These are phyloP conservation scores for Megalonaias nervosa DNA, from an alignment of 1,140 invertebrate species.

Conservation along the genomic window DNA sequence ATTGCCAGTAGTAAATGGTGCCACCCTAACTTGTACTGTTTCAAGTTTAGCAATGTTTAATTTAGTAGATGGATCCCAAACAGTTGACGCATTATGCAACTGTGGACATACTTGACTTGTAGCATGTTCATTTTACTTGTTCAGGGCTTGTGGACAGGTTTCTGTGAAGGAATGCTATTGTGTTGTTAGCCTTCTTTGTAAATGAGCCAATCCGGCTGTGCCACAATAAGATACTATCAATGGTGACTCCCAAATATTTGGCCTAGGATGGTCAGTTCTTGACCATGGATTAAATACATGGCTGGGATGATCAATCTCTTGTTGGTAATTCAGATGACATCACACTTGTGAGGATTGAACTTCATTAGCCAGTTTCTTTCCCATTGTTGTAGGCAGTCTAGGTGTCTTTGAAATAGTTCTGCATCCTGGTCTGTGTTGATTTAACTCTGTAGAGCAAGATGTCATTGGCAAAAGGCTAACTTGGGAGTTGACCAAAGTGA, in stretches of 20 bases:
- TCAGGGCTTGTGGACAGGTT: not conserved
- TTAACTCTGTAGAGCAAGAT: too few relatives aligned
- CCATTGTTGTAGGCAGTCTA: conserved; percentile 29
- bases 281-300: conserved; percentile 6
- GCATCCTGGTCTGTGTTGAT: too few relatives aligned
- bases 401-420: conserved; percentile 11
- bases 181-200: conserved; percentile 17
- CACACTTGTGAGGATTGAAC: conserved; percentile 31
- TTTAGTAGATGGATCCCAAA: too few relatives aligned
- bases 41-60: too few relatives aligned
- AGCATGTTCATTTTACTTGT: too few relatives aligned
- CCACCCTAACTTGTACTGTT: too few relatives aligned
- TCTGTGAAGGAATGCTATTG: conserved; percentile 14
- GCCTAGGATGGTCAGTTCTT: not conserved
- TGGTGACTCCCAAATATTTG: conserved; percentile 16
- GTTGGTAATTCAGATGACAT: conserved; percentile 19
- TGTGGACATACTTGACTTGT: too few relatives aligned
- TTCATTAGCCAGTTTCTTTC: conserved; percentile 26
- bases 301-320: conserved; percentile 6
- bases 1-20: too few relatives aligned
- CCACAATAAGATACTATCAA: not conserved
- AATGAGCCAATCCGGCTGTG: not conserved
- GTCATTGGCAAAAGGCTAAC: too few relatives aligned
- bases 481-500: too few relatives aligned
- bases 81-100: too few relatives aligned